Evolutionary conservation across 1,140 invertebrate species (phyloP).

Genomic region (Aradophagus sp.): DNA sequence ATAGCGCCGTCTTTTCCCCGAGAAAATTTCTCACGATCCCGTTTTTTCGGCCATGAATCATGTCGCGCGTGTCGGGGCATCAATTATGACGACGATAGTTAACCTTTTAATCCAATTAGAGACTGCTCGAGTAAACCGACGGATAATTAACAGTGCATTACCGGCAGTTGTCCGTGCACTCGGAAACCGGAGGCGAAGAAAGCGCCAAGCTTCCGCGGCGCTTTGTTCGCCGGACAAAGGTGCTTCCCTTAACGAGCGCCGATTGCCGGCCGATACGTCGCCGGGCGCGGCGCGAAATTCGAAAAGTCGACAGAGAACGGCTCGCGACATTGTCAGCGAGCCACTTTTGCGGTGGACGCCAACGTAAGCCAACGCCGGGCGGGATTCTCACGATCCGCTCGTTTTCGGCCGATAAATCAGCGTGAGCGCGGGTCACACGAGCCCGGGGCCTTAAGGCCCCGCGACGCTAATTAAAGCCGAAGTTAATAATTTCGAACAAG

Average conservation of each 20-base stretch:
- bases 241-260: no score
- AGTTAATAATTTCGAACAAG: constrained; percentile 46
- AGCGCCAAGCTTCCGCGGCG: no score
- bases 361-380: constrained; percentile 16
- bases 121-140: constrained; percentile 12
- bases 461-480: constrained; percentile 53
- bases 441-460: constrained; percentile 24
- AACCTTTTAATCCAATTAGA: constrained; percentile 48
- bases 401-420: constrained; percentile 36
- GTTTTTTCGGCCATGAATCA: constrained; percentile 40
- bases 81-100: constrained; percentile 44
- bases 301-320: constrained; percentile 4
- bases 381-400: constrained; percentile 45
- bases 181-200: no score
- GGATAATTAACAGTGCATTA: constrained; percentile 29
- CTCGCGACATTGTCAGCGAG: no score
- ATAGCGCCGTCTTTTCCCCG: constrained; percentile 24
- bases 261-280: no score
- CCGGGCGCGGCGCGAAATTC: constrained; percentile 2
- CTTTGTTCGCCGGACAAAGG: no score
- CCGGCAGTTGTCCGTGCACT: no score
- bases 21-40: constrained; percentile 46
- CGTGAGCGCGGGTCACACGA: constrained; percentile 27
- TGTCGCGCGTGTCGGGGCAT: constrained; percentile 21
- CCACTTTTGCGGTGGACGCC: no score